Evolutionary conservation across 1,140 invertebrate genomes (phyloP).

Genomic region (Latrodectus geometricus): DNA sequence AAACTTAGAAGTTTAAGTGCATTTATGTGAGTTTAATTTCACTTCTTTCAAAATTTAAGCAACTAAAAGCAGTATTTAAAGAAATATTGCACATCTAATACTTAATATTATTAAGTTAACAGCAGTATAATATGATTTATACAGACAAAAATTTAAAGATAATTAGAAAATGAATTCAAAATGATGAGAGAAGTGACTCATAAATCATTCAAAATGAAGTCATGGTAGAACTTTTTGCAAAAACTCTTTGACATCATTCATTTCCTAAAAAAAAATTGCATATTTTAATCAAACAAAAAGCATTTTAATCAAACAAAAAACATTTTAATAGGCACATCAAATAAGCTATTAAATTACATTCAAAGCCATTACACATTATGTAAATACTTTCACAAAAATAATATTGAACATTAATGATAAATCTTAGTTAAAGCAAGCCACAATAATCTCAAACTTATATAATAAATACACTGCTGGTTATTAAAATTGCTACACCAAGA

Average conservation of each 20-base stretch:
- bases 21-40: too few relatives aligned
- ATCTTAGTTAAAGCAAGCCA: neutral
- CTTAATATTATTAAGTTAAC: too few relatives aligned
- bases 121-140: too few relatives aligned
- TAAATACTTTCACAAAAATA: neutral
- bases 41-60: too few relatives aligned
- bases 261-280: constrained; percentile 12
- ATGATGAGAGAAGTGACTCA: constrained; percentile 10
- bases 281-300: neutral
- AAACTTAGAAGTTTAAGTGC: too few relatives aligned
- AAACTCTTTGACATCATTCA: constrained; percentile 23
- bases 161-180: neutral
- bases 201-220: constrained; percentile 2
- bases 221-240: constrained; percentile 22
- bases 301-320: neutral
- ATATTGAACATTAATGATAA: neutral
- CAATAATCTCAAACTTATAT: too few relatives aligned
- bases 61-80: too few relatives aligned
- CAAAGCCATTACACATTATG: too few relatives aligned
- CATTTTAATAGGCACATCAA: neutral
- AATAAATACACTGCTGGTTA: neutral
- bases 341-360: neutral
- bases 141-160: neutral
- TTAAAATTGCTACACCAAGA: neutral
- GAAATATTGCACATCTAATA: too few relatives aligned